Base-by-base conservation (phyloP, 2,113 vertebrate genomes). In the Pitta sordida region DNA sequence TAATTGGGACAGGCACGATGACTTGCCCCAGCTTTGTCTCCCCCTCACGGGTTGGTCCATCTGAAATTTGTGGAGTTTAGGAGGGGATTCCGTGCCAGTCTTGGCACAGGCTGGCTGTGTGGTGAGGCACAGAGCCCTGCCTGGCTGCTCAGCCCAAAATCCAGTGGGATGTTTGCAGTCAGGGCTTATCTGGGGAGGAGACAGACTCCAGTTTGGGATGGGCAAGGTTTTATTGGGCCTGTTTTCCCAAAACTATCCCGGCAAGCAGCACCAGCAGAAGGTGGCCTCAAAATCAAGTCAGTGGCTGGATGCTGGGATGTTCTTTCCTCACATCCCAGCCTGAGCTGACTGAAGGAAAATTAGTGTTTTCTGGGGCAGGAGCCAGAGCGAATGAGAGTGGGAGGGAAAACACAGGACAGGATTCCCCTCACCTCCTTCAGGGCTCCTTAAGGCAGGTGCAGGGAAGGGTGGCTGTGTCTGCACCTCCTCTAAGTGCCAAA, bases 1-100 rank as follows among this genome's bases (percentile, higher is more conserved):
- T 27, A 26, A 24, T 15, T 0, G 0, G 39, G 24, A 23, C 12
- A 15, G 37, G 34, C 43, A 23, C 0, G 0, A 0, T 0, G 49
- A 10, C 21, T 64, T 1, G 0, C 9, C 6, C 6, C 44, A 20
- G 67, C 49, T 36, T 62, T 0, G 0, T 7, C 21, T 76, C n/a
- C 56, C 7, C 44, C 15, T 11, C 1, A 0, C 64, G 37, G 56
- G 8, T 18, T 49, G 34, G 11, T 53, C 16, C 15, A 0, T 13
- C 22, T 44, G 69, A 44, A 56, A 16, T 13, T 6, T 4, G 6
- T 18, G 36, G 15, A 2, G 8, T 10, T 17, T 9, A 13, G 58
- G 32, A 51, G 17, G 71, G 49, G 30, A 16, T 62, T 6, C 5
- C 1, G 0, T 3, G 4, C n/a, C 23, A 64, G 44, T 13, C 34